Evolutionary conservation across 2,888 invertebrate genomes (phyloP), one percentile per base, ranked within the genome.

Genomic region (Julus scanicus): DNA sequence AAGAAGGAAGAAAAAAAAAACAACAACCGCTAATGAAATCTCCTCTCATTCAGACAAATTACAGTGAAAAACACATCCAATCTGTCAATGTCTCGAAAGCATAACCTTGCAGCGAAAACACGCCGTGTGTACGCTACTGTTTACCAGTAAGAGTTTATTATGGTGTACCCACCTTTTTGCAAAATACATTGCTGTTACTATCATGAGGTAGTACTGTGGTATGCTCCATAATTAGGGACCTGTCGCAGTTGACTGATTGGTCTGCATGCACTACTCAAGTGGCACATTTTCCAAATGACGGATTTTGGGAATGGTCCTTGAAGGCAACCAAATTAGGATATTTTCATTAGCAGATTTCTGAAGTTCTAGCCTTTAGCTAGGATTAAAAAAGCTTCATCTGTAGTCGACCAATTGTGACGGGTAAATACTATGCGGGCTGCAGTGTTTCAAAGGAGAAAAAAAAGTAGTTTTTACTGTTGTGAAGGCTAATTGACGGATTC

Each of bases 401-500:
- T 15, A 13, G 53, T 53, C 53, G 15, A 53, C 53, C 53, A 53
- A 53, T 17, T 53, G 53, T 53, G 53, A 53, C 53, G 15, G 53
- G 53, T 53, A 53, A 53, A 53, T 53, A 17, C 53, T 53, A 53
- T 53, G 53, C 53, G 53, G 53, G 53, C 53, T 53, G 53, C 15
- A 53, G 1, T 15, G 15, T 53, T 53, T 53, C 53, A 3, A 44
- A 44, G 44, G 44, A 44, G 44, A 53, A 53, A 53, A 53, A 53
- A 53, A 17, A 17, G 53, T 53, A 17, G 53, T 53, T 53, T 53
- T 53, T 53, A 17, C 53, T 53, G 53, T 53, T 53, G 53, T 15
- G 53, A 53, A 53, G 53, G 53, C 53, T 53, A 53, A 53, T 53
- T 53, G 53, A 53, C 53, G 53, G 53, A 53, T 53, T 53, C 53